These are phyloP conservation scores for Spialia ferax DNA, from an alignment of 2,888 invertebrate species.

Conservation along the genomic window DNA sequence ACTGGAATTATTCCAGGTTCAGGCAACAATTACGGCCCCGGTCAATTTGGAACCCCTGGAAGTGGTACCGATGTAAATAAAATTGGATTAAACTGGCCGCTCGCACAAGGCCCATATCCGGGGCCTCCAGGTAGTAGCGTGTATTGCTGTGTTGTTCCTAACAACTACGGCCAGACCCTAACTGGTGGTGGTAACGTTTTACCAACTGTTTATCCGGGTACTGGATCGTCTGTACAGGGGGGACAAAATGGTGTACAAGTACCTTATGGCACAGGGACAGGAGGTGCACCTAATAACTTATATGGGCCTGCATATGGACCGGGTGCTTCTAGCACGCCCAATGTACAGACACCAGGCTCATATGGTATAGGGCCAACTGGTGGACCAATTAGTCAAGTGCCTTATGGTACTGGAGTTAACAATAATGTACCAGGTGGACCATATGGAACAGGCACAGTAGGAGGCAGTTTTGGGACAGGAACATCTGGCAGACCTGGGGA, in stretches of 20 bases:
- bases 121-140: slow-evolving; percentile 46
- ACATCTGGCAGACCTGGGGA: slow-evolving; percentile 27
- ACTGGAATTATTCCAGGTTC: slow-evolving; percentile 32
- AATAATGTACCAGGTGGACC: background rate
- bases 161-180: slow-evolving; percentile 25
- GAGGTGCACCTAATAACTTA: slow-evolving; percentile 29
- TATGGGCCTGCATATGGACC: background rate
- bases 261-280: background rate
- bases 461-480: background rate
- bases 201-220: slow-evolving; percentile 34
- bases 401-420: slow-evolving; percentile 32
- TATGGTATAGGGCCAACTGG: slow-evolving; percentile 18
- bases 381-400: slow-evolving; percentile 20
- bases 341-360: slow-evolving; percentile 16
- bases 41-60: slow-evolving; percentile 30
- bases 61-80: slow-evolving; percentile 5
- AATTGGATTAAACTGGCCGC: slow-evolving; percentile 42
- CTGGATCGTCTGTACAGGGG: slow-evolving; percentile 21
- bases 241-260: too few species aligned
- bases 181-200: slow-evolving; percentile 19
- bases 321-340: slow-evolving; percentile 37
- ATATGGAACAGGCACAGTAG: background rate
- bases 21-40: slow-evolving; percentile 37
- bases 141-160: slow-evolving; percentile 48
- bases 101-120: slow-evolving; percentile 45